These are phyloP conservation scores for Hypotaenidia philippensis DNA, from an alignment of 2,797 vertebrate genomes.

Conservation along the genomic window DNA sequence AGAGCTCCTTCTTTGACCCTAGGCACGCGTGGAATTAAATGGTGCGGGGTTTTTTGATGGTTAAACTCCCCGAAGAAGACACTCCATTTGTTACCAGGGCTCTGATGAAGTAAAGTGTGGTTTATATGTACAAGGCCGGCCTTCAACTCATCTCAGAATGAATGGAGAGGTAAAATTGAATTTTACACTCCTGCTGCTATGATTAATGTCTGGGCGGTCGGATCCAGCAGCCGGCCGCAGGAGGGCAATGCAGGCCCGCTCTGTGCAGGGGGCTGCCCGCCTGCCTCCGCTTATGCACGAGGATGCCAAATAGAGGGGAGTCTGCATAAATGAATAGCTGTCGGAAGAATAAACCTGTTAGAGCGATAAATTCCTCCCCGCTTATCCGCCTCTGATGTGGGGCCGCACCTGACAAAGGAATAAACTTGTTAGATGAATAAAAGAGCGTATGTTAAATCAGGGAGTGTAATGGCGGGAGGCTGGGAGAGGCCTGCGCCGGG, in stretches of 20 bases:
- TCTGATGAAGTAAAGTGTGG: slow-evolving; percentile 96
- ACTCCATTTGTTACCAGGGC: slow-evolving; percentile 96
- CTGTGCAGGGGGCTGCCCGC: not conserved
- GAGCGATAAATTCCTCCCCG: slow-evolving; percentile 40
- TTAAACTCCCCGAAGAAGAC: slow-evolving; percentile 93
- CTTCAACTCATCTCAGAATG: slow-evolving; percentile 96
- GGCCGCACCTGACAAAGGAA: slow-evolving; percentile 55
- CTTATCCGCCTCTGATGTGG: not conserved
- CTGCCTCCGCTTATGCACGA: not conserved
- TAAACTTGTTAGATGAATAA: slow-evolving; percentile 55
- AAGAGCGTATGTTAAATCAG: slow-evolving; percentile 26
- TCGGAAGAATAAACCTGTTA: slow-evolving; percentile 35
- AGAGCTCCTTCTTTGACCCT: slow-evolving; percentile 93
- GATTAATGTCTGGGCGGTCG: slow-evolving; percentile 89
- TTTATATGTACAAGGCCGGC: slow-evolving; percentile 94
- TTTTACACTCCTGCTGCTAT: slow-evolving; percentile 95
- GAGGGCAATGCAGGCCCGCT: slow-evolving; percentile 76
- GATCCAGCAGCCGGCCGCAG: slow-evolving; percentile 71
- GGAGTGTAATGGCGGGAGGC: not conserved
- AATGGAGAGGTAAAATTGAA: slow-evolving; percentile 98
- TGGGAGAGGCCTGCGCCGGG: not conserved
- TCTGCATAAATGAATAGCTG: slow-evolving; percentile 57
- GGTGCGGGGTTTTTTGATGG: slow-evolving; percentile 93
- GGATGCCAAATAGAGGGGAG: not conserved
- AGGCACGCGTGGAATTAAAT: slow-evolving; percentile 90